Evolutionary conservation across 2,797 vertebrate species (phyloP), one percentile per base, ranked within the genome.

Genomic region (Anguilla marmorata): DNA sequence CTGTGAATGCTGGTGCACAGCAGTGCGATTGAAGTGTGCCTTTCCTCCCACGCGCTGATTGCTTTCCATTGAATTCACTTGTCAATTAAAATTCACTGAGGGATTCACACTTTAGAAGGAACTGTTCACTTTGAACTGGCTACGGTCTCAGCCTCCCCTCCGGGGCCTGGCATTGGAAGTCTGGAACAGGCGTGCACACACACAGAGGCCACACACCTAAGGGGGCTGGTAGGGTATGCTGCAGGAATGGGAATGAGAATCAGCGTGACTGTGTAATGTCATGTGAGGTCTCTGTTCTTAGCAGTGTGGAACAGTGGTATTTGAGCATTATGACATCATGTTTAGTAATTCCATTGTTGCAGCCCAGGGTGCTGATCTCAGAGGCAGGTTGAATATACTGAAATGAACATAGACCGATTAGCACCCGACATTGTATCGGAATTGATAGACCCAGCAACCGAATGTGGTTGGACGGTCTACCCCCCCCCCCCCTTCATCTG

Each of bases 51-150:
- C 63, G 12, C 85, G 50, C 33, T 72, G 85, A 86, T 74, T 86
- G 37, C 33, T 50, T 86, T 6, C 45, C 63, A 69, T 30, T 45
- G 24, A 72, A 72, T 74, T 86, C 63, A 12, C 85, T 69, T 72
- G 83, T 56, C 84, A 85, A 56, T 85, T 85, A 85, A 85, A 85
- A 37, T 56, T 56, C 50, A 85, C 52, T 16, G 30, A 85, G 56
- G 56, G 56, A 85, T 85, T 58, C 8, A 5, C 84, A 85, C 84
- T 85, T 33, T 60, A 21, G 56, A 85, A 37, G 84, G 54, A 85
- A 85, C 30, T 30, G 56, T 58, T 63, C 54, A 33, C 30, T 85
- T 63, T 58, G 54, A 58, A 58, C 16, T 19, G 27, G 27, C 27
- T 84, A 41, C 50, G 12, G 83, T 84, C 52, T 84, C 21, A 12